Conservation (phyloP, 2,113 vertebrate species). For the Callipepla californica region DNA sequence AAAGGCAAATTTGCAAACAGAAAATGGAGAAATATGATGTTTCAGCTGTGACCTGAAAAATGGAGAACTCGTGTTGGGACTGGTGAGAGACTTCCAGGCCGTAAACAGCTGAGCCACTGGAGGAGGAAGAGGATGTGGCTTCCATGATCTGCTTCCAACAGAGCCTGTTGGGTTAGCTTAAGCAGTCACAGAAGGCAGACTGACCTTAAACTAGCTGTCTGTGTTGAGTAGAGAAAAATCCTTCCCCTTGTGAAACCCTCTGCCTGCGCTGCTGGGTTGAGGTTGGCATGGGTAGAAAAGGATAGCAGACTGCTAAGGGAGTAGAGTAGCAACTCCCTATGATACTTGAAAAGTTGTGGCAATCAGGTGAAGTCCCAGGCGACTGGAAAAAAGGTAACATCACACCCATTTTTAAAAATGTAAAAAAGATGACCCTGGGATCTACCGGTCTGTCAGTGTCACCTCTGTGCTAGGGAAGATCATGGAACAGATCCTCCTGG, state of each 20-base stretch:
- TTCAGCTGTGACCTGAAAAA: background rate
- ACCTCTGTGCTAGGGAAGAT: no score
- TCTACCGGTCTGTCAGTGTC: no score
- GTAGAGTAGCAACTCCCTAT: background rate
- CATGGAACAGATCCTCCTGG: no score
- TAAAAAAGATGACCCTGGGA: no score
- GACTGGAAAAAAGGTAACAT: no score
- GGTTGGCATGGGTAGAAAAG: background rate
- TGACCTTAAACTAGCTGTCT: background rate
- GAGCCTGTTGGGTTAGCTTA: background rate
- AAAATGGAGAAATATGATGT: background rate
- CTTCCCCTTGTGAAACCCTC: background rate
- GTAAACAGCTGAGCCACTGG: background rate
- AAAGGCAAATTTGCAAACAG: background rate
- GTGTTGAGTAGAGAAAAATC: background rate
- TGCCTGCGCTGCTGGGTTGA: background rate
- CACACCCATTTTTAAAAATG: no score
- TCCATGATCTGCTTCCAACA: background rate
- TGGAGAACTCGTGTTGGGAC: background rate
- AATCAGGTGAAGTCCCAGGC: no score
- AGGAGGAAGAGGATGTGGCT: background rate
- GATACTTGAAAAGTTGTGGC: no score
- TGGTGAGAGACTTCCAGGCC: background rate
- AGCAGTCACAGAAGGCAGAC: background rate
- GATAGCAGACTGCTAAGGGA: background rate